Percentiles rank a stretch among this genome's conserved stretches.
phyloP scores from a whole-genome alignment of 2,888 invertebrate species.

The Drosophila anceps region DNA sequence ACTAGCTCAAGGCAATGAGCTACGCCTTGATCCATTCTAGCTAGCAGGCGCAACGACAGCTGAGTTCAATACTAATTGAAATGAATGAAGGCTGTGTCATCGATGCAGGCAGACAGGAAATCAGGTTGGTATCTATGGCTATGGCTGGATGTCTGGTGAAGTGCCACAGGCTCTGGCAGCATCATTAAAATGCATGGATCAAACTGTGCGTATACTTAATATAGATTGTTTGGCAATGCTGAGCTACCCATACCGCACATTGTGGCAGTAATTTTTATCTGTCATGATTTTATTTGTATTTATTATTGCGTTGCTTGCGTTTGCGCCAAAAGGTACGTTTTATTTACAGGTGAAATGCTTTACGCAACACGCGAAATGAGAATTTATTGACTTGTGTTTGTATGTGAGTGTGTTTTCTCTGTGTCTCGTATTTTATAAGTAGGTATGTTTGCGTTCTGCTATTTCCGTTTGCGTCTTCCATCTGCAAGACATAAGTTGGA shows the following conservation, averaged over 20 bases:
- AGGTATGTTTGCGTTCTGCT: constrained; percentile 45
- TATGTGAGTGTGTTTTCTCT: neutral
- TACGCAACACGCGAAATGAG: constrained; percentile 69
- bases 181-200: constrained; percentile 80
- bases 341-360: constrained; percentile 74
- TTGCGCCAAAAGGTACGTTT: constrained; percentile 48
- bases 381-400: constrained; percentile 72
- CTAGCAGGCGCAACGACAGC: constrained; percentile 29
- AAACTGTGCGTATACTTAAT: constrained; percentile 80
- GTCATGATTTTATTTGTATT: constrained; percentile 80
- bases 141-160: constrained; percentile 32
- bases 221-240: constrained; percentile 61
- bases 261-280: constrained; percentile 71
- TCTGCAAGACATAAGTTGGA: constrained; percentile 62
- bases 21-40: constrained; percentile 63
- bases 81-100: constrained; percentile 72
- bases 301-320: constrained; percentile 69
- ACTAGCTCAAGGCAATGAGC: constrained; percentile 37
- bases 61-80: constrained; percentile 74
- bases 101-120: constrained; percentile 32
- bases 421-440: constrained; percentile 36
- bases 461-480: constrained; percentile 41
- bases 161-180: constrained; percentile 58
- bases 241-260: constrained; percentile 19
- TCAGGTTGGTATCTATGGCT: constrained; percentile 14